Base-by-base conservation (phyloP, 2,888 invertebrate species). In the Helleia helle region DNA sequence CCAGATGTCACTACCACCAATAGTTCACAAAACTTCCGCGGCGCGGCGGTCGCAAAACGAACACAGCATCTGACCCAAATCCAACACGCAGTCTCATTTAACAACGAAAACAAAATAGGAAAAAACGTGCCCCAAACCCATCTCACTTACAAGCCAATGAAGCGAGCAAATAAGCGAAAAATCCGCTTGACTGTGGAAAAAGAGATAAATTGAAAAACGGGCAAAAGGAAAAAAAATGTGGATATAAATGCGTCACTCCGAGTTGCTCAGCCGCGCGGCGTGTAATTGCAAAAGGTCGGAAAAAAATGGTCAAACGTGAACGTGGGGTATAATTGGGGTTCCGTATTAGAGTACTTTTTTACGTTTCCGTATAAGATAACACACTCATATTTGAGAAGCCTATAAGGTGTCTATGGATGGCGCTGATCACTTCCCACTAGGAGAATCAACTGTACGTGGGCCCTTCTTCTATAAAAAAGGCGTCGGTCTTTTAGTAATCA, bases 71-170 rank as follows among this genome's bases (percentile, higher is more conserved):
- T 55, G 54, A 54, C 56, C 55, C 49, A 51, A 50, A 57, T 58
- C 43, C 49, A 46, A 49, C 48, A 49, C 47, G 42, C 45, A 34
- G 34, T 18, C 42, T 37, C 43, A 52, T 53, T 52, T 50, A 45
- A 48, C 46, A 43, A 40, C 46, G 59, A 71, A 67, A 60, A 68
- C 59, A 69, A 64, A 64, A 66, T 55, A 56, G 54, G 61, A 65
- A 62, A 62, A 63, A 48, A 15, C 25, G 11, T 34, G 57, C 55
- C 58, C 56, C 60, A 44, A 58, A 68, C 77, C 77, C 75, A 65
- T 74, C 74, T 80, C 83, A 74, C 76, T 81, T 77, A 74, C 77
- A 66, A 80, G 79, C 79, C 83, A 83, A 83, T 83, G 83, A 81
- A 76, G 81, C 79, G 76, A 64, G 77, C 75, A 79, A 81, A 83